Conservation (phyloP, 2,113 vertebrate species). For the Sinocyclocheilus anophthalmus region DNA sequence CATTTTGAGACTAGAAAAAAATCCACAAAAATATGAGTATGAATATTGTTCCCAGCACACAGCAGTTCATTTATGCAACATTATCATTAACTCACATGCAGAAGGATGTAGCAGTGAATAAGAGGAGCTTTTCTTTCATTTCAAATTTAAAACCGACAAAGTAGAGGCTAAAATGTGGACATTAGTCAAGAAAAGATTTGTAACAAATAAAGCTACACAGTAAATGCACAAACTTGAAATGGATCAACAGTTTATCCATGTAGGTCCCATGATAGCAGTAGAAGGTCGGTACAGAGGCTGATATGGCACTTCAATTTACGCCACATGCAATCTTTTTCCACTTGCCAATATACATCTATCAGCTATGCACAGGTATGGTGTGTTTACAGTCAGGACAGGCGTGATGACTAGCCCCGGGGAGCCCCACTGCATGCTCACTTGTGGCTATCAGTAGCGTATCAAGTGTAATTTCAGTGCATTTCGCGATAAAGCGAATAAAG, state of each 20-base stretch:
- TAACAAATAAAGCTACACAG: neutral
- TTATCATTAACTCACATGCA: neutral
- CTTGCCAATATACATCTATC: constrained; percentile 37
- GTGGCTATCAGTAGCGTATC: constrained; percentile 94
- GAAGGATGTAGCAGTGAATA: neutral
- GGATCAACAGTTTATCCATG: neutral
- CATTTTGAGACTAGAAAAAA: neutral
- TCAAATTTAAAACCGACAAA: neutral
- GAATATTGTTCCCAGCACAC: neutral
- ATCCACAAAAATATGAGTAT: neutral
- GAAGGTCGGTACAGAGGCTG: neutral
- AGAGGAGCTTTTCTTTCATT: neutral
- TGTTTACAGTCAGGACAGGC: constrained; percentile 76
- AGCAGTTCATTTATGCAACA: neutral
- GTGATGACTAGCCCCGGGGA: constrained; percentile 81
- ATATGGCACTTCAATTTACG: neutral
- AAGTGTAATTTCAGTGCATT: constrained; percentile 91
- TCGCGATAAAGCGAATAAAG: constrained; percentile 95
- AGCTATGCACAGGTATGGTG: constrained; percentile 84
- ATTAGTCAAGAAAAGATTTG: neutral
- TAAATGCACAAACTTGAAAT: neutral
- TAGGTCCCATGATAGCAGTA: neutral
- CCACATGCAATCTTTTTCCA: neutral
- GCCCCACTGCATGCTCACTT: constrained; percentile 85
- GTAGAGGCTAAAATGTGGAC: neutral